These are phyloP conservation scores for Fragum whitleyi DNA, from an alignment of 2,888 invertebrate genomes.

Conservation along the genomic window DNA sequence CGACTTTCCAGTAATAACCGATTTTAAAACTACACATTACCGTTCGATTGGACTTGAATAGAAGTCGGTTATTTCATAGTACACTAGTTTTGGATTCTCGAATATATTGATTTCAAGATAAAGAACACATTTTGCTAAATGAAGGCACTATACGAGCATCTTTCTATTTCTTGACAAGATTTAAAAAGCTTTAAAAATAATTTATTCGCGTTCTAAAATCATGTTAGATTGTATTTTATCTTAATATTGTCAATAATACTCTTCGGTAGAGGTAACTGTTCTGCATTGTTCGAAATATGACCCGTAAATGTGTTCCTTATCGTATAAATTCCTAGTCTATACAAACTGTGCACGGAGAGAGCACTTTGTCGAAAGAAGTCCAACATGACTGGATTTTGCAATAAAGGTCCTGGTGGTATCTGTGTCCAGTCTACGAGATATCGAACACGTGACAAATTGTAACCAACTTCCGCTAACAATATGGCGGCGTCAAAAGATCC, in stretches of 20 bases:
- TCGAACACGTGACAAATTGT: slow-evolving; percentile 59
- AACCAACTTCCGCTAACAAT: slow-evolving; percentile 69
- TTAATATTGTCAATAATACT: slow-evolving; percentile 43
- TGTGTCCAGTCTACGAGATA: slow-evolving; percentile 60
- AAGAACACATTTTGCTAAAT: too few relatives aligned
- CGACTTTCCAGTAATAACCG: too few relatives aligned
- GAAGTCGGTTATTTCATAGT: too few relatives aligned
- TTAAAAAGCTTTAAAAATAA: too few relatives aligned
- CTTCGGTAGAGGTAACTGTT: slow-evolving; percentile 56
- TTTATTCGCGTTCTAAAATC: too few relatives aligned
- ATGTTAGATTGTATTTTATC: slow-evolving; percentile 41
- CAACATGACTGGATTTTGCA: slow-evolving; percentile 54
- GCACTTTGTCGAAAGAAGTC: slow-evolving; percentile 58
- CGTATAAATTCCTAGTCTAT: slow-evolving; percentile 28
- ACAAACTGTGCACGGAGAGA: slow-evolving; percentile 46
- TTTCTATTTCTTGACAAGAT: too few relatives aligned
- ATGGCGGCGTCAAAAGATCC: slow-evolving; percentile 69
- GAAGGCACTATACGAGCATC: too few relatives aligned
- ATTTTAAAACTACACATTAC: too few relatives aligned
- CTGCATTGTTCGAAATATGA: slow-evolving; percentile 32
- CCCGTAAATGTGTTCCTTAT: slow-evolving; percentile 31
- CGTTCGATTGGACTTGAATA: too few relatives aligned
- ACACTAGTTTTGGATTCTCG: too few relatives aligned
- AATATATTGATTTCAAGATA: too few relatives aligned
- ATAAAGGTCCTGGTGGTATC: slow-evolving; percentile 48